Conservation (phyloP, 2,797 vertebrate species). For the Okamejei kenojei region DNA sequence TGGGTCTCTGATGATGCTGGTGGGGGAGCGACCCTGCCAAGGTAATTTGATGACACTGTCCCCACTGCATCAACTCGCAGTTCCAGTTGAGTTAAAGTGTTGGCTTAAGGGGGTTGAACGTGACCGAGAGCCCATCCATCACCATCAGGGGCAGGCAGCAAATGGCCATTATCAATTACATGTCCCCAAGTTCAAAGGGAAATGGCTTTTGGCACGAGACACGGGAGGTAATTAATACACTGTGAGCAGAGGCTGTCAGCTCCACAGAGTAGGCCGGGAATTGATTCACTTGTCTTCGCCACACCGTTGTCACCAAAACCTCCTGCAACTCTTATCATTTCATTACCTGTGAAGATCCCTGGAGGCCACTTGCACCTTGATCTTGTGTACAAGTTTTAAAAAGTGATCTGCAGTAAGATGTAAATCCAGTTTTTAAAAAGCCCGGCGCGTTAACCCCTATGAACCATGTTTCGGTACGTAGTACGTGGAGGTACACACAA, state of each 20-base stretch:
- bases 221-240: conserved; percentile 36
- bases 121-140: neutral
- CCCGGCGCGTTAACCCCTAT: conserved; percentile 47
- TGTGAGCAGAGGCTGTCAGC: conserved; percentile 41
- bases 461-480: neutral
- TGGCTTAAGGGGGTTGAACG: neutral
- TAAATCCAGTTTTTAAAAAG: conserved; percentile 39
- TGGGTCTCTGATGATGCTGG: too few relatives aligned
- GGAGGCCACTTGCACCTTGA: conserved; percentile 41
- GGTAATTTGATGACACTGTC: neutral
- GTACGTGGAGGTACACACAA: neutral
- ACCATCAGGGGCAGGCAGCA: neutral
- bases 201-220: conserved; percentile 38
- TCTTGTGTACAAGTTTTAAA: conserved; percentile 36
- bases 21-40: too few relatives aligned
- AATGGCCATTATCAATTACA: conserved; percentile 42
- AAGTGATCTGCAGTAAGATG: conserved; percentile 39
- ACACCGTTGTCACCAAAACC: conserved; percentile 41
- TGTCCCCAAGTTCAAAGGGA: conserved; percentile 35
- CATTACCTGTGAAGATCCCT: conserved; percentile 45
- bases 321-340: conserved; percentile 39
- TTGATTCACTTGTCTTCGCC: conserved; percentile 46
- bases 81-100: neutral
- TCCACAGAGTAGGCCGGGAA: conserved; percentile 43
- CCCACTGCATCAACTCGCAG: neutral